Evolutionary conservation across 2,113 vertebrate genomes (phyloP), one percentile per base, ranked within the genome.

Genomic region (Vicugna pacos): DNA sequence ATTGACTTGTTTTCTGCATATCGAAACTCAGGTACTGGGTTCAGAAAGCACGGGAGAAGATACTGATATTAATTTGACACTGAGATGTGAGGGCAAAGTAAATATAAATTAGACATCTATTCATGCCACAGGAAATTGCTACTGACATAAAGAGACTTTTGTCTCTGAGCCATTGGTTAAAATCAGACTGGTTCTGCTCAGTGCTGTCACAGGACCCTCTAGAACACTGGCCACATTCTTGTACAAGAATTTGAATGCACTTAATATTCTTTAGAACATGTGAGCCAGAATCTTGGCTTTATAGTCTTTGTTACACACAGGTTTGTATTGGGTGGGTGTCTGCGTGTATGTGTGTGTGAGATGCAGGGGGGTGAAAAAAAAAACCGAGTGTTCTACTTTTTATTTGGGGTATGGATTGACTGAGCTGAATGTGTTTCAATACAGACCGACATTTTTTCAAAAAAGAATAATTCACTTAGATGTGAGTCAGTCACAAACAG

Each of bases 1-100:
- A 91, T 84, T 95, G 52, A 88, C 93, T 91, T 92, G 67, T 85
- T 94, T 83, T 95, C 54, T 26, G 73, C 64, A n/a, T 79, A 86
- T 64, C 46, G 70, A 82, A 82, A 95, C 54, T 76, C 46, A 94
- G 42, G 62, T 91, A 35, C 17, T 75, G 3, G 30, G 70, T 16
- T 81, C 82, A 32, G 46, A 87, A 93, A 97, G 30, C 58, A 56
- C 52, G 42, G 24, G 42, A 42, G 38, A 89, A 69, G 20, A 48
- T 88, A 62, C 17, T 28, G 14, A 58, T 79, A 77, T 75, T 83
- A 81, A 95, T 89, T 52, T 89, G 85, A 91, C 85, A 72, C 30
- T 60, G 70, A 94, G 54, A 81, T 46, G 0, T 70, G 92, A 79
- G 13, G 48, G 20, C 0, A 82, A 95, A 96, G 65, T 56, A 90